Percentiles rank a stretch among this genome's conserved stretches.
Evolutionary conservation across 64 coral and sea anemone genomes (phyloP).

Genomic region (Acropora tenuis): DNA sequence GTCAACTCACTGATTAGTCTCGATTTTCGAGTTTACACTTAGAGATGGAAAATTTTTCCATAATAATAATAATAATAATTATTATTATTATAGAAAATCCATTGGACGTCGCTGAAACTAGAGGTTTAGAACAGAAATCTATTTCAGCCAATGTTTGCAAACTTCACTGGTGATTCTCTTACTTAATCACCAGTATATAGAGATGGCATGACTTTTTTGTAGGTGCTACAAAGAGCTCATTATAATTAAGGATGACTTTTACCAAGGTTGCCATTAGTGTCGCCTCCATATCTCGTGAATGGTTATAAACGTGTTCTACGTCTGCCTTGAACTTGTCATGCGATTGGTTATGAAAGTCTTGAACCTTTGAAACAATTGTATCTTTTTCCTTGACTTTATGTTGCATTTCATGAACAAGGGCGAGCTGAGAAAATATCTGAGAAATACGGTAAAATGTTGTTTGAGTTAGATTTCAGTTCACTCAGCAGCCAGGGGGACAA

Average conservation of each 20-base stretch:
- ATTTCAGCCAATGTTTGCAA: no score
- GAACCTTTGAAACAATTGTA: slow-evolving; percentile 15
- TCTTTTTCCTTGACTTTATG: neutral
- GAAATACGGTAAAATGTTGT: neutral
- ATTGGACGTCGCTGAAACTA: no score
- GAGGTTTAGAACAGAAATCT: no score
- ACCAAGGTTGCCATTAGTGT: slow-evolving; percentile 39
- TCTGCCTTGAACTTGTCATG: slow-evolving; percentile 26
- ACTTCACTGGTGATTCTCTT: no score
- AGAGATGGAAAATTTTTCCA: no score
- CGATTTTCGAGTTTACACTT: no score
- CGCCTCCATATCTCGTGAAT: slow-evolving; percentile 1
- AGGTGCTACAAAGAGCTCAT: neutral
- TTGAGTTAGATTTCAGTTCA: neutral
- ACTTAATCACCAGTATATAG: no score
- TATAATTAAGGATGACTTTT: neutral
- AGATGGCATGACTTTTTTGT: no score
- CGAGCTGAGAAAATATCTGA: slow-evolving; percentile 46
- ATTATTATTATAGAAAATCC: no score
- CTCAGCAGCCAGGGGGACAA: no score
- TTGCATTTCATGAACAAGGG: neutral
- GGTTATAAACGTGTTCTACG: slow-evolving; percentile 10
- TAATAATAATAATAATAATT: no score
- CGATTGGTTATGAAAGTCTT: slow-evolving; percentile 19
- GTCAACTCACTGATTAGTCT: no score